Evolutionary conservation across 2,113 vertebrate species (phyloP).

Genomic region (Coryphaenoides rupestris): DNA sequence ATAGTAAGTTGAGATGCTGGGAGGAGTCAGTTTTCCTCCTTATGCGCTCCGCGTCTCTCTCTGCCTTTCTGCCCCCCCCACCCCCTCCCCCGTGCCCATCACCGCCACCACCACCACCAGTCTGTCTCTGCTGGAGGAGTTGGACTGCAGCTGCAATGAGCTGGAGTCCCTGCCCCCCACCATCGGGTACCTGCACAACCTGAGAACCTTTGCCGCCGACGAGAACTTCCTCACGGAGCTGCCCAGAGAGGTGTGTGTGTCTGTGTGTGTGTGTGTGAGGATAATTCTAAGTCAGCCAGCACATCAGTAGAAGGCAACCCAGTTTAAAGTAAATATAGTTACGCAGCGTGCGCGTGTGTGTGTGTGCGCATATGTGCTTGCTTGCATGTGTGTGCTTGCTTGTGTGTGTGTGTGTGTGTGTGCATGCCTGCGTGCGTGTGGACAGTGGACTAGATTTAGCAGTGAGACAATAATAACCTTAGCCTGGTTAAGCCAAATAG

Average conservation of each 20-base stretch:
- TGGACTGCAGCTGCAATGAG: conserved; percentile 98
- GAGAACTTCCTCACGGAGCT: conserved; percentile 96
- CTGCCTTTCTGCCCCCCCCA: not conserved
- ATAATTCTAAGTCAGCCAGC: too few species aligned
- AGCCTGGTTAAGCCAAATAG: too few species aligned
- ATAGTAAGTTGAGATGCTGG: not conserved
- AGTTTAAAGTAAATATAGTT: too few species aligned
- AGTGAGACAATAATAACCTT: too few species aligned
- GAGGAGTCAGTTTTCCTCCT: not conserved
- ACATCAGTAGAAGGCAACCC: too few species aligned
- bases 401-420: conserved; percentile 32
- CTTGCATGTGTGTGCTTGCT: conserved; percentile 7
- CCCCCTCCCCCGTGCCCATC: not conserved
- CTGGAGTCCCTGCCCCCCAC: conserved; percentile 90
- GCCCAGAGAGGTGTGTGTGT: conserved; percentile 84
- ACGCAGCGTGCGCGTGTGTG: not conserved
- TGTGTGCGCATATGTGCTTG: conserved; percentile 9
- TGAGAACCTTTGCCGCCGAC: conserved; percentile 91
- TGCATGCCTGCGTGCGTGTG: too few species aligned
- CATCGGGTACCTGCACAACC: conserved; percentile 91
- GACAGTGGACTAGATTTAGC: too few species aligned
- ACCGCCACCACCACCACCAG: conserved; percentile 57
- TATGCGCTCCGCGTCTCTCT: not conserved
- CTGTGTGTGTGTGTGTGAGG: not conserved
- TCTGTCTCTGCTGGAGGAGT: conserved; percentile 93